Conservation (phyloP, 2,113 vertebrate species). For the Chloropsis hardwickii region DNA sequence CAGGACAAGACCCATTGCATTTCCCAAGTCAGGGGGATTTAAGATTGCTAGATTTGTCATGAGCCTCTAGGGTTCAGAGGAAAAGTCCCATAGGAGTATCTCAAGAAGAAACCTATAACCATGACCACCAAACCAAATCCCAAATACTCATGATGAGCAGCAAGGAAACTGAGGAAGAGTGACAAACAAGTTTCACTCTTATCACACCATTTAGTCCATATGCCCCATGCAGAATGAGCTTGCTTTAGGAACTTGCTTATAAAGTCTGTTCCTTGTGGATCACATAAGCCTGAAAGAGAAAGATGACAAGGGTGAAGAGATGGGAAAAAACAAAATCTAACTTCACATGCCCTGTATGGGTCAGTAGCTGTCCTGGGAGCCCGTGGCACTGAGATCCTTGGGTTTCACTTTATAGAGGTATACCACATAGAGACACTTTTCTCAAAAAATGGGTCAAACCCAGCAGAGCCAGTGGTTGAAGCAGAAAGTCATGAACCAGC, state of each 20-base stretch:
- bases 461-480: background rate
- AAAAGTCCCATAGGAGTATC: background rate
- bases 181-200: background rate
- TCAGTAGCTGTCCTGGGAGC: background rate
- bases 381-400: background rate
- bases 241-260: background rate
- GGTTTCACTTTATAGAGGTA: background rate
- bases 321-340: background rate
- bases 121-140: background rate
- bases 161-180: background rate
- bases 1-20: background rate
- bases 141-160: background rate
- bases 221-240: background rate
- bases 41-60: background rate
- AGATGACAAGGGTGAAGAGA: background rate
- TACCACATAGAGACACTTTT: background rate
- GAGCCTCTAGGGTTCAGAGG: background rate
- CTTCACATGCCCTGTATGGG: background rate
- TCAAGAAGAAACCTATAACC: background rate
- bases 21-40: background rate
- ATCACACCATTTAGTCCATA: background rate
- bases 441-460: background rate
- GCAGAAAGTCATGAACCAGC: background rate
- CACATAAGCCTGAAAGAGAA: background rate
- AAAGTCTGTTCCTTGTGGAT: background rate